Evolutionary conservation across 1,140 invertebrate genomes (phyloP).

Genomic region (Lucilia cuprina): DNA sequence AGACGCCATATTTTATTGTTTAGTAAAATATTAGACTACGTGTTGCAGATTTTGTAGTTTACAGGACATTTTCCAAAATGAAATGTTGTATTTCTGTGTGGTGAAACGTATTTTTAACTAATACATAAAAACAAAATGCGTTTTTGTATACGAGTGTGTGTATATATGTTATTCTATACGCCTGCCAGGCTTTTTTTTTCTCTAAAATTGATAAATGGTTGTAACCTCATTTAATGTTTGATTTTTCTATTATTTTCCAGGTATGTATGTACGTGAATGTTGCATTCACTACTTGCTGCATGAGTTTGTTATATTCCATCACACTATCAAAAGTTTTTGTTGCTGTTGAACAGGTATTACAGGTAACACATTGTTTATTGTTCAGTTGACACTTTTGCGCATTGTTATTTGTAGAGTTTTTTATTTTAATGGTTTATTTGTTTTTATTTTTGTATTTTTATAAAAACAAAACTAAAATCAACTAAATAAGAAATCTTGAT

Average conservation of each 20-base stretch:
- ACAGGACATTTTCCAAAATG: no score
- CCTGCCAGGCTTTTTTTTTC: not conserved
- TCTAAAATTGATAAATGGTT: slow-evolving; percentile 30
- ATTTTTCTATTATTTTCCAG: not conserved
- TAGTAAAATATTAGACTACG: slow-evolving; percentile 27
- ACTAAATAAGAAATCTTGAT: no score
- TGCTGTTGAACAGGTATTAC: not conserved
- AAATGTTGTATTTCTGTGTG: no score
- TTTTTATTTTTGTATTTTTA: no score
- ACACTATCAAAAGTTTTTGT: not conserved
- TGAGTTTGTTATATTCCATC: not conserved
- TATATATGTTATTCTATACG: not conserved
- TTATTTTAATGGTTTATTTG: not conserved
- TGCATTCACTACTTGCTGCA: not conserved
- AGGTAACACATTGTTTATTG: slow-evolving; percentile 26
- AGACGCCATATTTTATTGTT: slow-evolving; percentile 30
- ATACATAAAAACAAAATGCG: no score
- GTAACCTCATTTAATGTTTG: slow-evolving; percentile 32
- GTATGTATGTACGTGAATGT: not conserved
- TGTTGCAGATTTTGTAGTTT: slow-evolving; percentile 24
- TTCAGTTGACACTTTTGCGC: slow-evolving; percentile 32
- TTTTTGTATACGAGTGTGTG: not conserved
- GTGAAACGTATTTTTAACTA: no score
- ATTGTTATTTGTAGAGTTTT: not conserved
- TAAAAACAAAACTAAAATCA: no score